Evolutionary conservation across 2,113 vertebrate genomes (phyloP).

Genomic region (Patagioenas fasciata): DNA sequence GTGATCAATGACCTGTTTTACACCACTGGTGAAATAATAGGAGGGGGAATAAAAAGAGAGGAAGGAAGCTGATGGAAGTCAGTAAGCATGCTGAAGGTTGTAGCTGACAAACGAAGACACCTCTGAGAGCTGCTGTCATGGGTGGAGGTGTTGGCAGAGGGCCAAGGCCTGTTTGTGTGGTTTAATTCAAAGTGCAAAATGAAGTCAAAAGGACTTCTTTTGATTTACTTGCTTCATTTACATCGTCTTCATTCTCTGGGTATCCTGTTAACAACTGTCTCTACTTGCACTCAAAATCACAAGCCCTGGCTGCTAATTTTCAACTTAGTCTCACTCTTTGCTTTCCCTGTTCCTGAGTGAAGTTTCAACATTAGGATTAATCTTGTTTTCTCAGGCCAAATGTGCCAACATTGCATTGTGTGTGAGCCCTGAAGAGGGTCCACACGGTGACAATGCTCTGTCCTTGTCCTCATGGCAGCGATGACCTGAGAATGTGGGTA

Average conservation of each 20-base stretch:
- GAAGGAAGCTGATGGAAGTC: background rate
- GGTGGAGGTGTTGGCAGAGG: background rate
- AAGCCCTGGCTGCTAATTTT: background rate
- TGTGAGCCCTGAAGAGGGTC: background rate
- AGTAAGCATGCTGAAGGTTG: background rate
- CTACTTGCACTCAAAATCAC: background rate
- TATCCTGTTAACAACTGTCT: background rate
- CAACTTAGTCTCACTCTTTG: background rate
- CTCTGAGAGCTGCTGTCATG: background rate
- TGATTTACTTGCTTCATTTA: background rate
- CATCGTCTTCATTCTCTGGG: background rate
- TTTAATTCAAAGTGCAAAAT: background rate
- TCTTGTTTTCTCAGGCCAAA: background rate
- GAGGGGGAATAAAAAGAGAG: background rate
- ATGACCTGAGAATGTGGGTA: background rate
- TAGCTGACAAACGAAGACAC: background rate
- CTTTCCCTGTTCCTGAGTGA: background rate
- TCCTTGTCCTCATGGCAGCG: background rate
- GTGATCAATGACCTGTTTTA: background rate
- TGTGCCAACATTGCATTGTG: fast-evolving
- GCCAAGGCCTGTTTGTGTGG: background rate
- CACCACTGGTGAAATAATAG: background rate
- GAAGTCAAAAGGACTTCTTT: background rate
- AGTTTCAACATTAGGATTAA: background rate
- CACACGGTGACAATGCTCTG: background rate